Base-by-base conservation (phyloP, 1,140 invertebrate species). In the Campoletis sonorensis region DNA sequence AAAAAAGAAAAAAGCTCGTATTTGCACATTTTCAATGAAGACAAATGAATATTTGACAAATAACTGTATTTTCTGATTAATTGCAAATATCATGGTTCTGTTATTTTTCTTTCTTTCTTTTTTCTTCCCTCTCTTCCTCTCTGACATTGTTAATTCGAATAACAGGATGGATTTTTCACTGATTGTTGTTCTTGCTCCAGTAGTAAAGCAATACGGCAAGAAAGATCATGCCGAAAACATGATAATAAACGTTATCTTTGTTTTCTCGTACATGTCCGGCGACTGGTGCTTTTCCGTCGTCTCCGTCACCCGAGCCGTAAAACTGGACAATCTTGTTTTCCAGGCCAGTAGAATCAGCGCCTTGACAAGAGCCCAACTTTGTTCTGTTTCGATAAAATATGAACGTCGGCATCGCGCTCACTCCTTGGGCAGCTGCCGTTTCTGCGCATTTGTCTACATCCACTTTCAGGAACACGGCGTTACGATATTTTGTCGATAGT, bases 401-500 rank as follows among this genome's bases (percentile, higher is more conserved):
- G 89, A 99, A 99, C 8, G 99, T 99, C 10, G 99, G 99, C 98
- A 99, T 99, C 2, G 98, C 97, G 82, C 94, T 95, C 21, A 99
- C 96, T 61, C 96, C 97, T 89, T 99, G 96, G 26, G 93, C 92
- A 27, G 95, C 93, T 1, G 98, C 97, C 37, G 96, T 97, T 87
- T 97, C 97, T 68, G 95, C 94, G 87, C 97, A 98, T 87, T 96
- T 95, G 88, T 98, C 97, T 27, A 98, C 98, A 92, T 99, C 98
- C 2, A 99, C 96, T 93, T 99, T 99, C 0, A 99, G 91, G 90
- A 99, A 99, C 10, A 98, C 93, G 11, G 97, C 98, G 86, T 96
- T 95, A 1, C 96, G 94, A 92, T 98, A 99, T 90, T 97, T 97
- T 4, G 92, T 92, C 15, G 98, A 96, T 58, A 99, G 89, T 86